Conservation (phyloP, 2,888 invertebrate species). For the Acrocyrtus sp. region DNA sequence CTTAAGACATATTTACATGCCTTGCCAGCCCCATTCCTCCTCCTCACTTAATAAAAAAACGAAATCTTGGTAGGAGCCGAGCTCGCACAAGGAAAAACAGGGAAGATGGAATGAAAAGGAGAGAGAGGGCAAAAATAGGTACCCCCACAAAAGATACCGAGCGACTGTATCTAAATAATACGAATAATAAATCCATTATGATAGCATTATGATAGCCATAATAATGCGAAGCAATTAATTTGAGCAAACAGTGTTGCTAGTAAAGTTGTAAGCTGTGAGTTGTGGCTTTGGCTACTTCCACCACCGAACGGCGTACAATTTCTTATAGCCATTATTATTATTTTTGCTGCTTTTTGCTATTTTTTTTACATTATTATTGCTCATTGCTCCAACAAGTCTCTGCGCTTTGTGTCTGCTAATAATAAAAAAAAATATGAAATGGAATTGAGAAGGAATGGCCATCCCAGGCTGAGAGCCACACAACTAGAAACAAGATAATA, state of each 20-base stretch:
- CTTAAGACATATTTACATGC: no score
- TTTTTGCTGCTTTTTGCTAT: constrained; percentile 2
- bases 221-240: constrained; percentile 51
- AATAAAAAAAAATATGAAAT: no score
- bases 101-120: no score
- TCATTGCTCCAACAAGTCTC: constrained; percentile 11
- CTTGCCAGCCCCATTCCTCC: no score
- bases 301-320: neutral
- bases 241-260: constrained; percentile 38
- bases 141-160: no score
- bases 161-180: constrained; percentile 11
- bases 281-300: neutral
- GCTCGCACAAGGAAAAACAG: no score
- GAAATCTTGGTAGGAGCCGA: no score
- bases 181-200: constrained; percentile 46
- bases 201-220: constrained; percentile 45
- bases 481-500: constrained; percentile 44
- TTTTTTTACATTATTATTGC: constrained; percentile 28
- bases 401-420: no score
- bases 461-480: constrained; percentile 18
- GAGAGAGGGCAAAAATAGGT: no score
- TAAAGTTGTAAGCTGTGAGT: constrained; percentile 2
- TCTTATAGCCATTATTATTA: neutral
- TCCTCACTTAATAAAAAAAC: no score
- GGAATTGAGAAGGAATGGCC: no score